Evolutionary conservation across 2,113 vertebrate species (phyloP).

Genomic region (Serilophus lunatus): DNA sequence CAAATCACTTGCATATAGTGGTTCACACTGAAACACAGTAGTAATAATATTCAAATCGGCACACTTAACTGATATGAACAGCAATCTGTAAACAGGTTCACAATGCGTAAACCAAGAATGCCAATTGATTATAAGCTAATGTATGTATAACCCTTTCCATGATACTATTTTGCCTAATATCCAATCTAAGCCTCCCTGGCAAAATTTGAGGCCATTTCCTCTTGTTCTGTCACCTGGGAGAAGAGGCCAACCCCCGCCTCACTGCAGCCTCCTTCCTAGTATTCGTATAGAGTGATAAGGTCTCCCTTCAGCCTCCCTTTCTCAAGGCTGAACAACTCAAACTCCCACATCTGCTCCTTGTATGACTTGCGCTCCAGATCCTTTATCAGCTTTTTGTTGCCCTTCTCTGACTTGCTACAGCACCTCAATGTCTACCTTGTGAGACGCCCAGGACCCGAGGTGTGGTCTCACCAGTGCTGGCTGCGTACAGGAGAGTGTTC

Average conservation of each 20-base stretch:
- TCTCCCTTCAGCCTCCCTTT: not conserved
- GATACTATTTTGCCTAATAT: not conserved
- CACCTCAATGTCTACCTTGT: not conserved
- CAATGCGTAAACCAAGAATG: not conserved
- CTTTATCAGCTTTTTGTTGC: fast-evolving
- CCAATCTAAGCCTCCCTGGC: not conserved
- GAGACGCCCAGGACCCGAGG: not conserved
- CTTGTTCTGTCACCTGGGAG: not conserved
- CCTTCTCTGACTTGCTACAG: fast-evolving
- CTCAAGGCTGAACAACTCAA: not conserved
- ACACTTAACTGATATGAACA: not conserved
- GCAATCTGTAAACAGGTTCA: not conserved
- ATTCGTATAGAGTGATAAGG: not conserved
- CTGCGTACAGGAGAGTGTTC: fast-evolving
- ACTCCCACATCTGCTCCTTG: not conserved
- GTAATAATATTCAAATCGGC: not conserved
- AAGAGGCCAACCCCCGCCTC: not conserved
- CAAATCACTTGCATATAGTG: not conserved
- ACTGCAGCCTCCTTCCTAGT: not conserved
- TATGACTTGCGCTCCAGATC: not conserved
- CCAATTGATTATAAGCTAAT: not conserved
- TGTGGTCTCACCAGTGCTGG: fast-evolving
- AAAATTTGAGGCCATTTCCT: not conserved
- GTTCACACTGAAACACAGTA: not conserved
- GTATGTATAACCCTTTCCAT: not conserved